These are phyloP conservation scores for Cebus imitator DNA, from an alignment of 2,113 vertebrate species.

Conservation along the genomic window DNA sequence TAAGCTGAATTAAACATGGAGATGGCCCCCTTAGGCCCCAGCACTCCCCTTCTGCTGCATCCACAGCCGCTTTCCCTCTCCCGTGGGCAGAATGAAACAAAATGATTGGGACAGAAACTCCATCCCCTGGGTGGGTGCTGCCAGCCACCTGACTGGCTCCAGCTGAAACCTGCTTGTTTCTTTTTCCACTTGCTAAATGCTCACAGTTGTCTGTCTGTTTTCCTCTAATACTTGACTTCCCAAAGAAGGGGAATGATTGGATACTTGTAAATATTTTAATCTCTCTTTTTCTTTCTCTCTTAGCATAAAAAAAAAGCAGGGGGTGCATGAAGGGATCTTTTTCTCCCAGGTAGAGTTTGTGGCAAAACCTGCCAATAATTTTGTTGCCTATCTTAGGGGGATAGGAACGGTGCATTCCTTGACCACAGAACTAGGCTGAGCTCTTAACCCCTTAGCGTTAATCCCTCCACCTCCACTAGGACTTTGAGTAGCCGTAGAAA, in stretches of 20 bases:
- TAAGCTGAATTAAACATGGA: neutral
- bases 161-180: neutral
- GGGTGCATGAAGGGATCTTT: neutral
- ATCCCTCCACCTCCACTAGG: neutral
- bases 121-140: accelerated
- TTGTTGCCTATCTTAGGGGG: neutral
- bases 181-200: neutral
- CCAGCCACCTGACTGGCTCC: neutral
- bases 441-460: neutral
- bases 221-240: neutral
- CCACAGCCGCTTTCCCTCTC: neutral
- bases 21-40: neutral
- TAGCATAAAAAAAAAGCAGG: slow-evolving; percentile 42
- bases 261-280: slow-evolving; percentile 58
- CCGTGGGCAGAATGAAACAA: neutral
- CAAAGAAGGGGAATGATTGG: neutral
- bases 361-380: neutral
- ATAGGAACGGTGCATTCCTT: neutral
- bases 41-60: accelerated
- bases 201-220: slow-evolving; percentile 54
- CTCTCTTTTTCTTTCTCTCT: slow-evolving; percentile 13
- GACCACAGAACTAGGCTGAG: too few species aligned
- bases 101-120: neutral
- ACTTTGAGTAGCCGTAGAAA: neutral
- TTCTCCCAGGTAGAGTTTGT: neutral